Conservation (phyloP, 2,113 vertebrate genomes). For the Petaurus breviceps region DNA sequence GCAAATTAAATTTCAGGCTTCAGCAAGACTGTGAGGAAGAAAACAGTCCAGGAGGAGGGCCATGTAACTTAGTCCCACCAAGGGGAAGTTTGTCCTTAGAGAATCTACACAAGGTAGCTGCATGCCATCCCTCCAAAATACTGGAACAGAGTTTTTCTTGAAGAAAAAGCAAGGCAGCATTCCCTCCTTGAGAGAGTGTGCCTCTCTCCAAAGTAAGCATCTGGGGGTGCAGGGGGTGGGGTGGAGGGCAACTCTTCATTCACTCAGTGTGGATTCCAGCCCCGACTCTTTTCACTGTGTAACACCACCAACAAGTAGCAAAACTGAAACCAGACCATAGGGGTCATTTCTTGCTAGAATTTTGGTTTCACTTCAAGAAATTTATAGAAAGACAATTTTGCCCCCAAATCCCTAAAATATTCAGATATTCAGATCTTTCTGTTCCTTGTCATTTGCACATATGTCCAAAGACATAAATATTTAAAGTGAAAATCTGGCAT, state of each 20-base stretch:
- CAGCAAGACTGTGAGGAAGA: background rate
- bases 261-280: background rate
- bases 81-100: background rate
- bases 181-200: background rate
- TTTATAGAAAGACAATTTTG: background rate
- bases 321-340: background rate
- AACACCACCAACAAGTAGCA: background rate
- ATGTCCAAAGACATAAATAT: background rate
- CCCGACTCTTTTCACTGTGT: no score
- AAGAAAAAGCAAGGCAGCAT: background rate
- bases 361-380: background rate
- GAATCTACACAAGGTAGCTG: background rate
- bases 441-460: background rate
- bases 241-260: background rate
- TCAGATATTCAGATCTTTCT: background rate
- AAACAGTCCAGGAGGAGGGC: background rate
- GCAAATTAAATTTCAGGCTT: background rate
- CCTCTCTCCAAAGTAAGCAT: background rate
- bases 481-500: background rate
- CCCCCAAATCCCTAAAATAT: background rate
- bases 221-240: no score
- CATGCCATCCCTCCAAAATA: no score
- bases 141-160: background rate
- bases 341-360: background rate
- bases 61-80: background rate